A percentile compares a stretch with the other conserved stretches of the same genome.
Conservation (phyloP, 1,140 invertebrate species). For the Drosophila virilis region DNA sequence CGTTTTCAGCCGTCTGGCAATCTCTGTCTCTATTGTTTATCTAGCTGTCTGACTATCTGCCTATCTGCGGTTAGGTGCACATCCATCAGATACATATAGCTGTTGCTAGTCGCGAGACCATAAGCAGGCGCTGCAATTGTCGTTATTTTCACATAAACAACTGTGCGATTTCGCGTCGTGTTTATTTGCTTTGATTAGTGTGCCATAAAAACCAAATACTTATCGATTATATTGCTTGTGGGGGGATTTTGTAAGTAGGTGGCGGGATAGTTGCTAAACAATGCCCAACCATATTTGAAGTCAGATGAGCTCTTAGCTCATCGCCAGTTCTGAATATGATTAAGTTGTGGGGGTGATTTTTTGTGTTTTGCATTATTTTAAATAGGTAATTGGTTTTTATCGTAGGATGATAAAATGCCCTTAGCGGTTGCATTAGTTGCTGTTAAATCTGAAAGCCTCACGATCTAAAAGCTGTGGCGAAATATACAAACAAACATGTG, state of each 20-base stretch:
- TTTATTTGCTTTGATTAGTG: conserved; percentile 38
- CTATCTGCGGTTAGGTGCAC: conserved; percentile 23
- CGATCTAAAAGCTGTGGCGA: no score
- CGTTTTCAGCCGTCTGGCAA: conserved; percentile 50
- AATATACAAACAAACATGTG: no score
- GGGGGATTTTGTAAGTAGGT: neutral
- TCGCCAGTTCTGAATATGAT: neutral
- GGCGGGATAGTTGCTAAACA: conserved; percentile 8
- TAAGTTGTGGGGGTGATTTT: neutral
- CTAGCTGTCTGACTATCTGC: conserved; percentile 17
- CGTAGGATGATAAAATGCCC: no score
- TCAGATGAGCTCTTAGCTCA: conserved; percentile 3
- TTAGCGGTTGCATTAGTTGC: no score
- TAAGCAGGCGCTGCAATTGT: conserved; percentile 45
- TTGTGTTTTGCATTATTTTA: no score
- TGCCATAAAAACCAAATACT: conserved; percentile 27
- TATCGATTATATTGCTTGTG: conserved; percentile 18
- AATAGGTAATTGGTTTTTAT: no score
- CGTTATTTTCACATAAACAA: conserved; percentile 47
- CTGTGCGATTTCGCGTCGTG: conserved; percentile 30
- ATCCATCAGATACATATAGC: conserved; percentile 42
- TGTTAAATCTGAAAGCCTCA: no score
- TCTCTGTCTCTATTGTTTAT: conserved; percentile 44
- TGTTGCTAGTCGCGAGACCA: conserved; percentile 16
- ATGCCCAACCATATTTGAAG: neutral